Conservation (phyloP, 1,140 invertebrate genomes). For the Magallana angulata region DNA sequence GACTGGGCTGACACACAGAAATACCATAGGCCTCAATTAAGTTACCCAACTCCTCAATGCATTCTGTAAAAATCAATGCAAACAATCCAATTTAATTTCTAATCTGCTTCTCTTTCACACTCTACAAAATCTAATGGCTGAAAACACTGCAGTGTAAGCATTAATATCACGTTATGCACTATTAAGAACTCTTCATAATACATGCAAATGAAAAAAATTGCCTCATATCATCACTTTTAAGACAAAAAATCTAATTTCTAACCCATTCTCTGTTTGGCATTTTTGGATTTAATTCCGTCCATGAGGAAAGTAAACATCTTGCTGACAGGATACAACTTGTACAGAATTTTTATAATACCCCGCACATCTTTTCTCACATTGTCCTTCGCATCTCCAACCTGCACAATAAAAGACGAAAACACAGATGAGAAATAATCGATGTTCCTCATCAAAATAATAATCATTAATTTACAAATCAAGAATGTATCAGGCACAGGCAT, state of each 20-base stretch:
- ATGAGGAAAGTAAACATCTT: constrained; percentile 95
- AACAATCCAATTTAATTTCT: too few species aligned
- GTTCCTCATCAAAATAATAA: too few species aligned
- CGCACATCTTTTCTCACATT: constrained; percentile 91
- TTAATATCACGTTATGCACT: too few species aligned
- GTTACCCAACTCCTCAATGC: constrained; percentile 92
- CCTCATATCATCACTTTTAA: too few species aligned
- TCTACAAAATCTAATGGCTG: too few species aligned
- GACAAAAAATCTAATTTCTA: constrained; percentile 52
- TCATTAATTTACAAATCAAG: too few species aligned
- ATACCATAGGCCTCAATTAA: constrained; percentile 93
- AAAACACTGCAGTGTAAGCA: too few species aligned
- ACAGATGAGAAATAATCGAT: too few species aligned
- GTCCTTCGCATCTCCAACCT: constrained; percentile 97
- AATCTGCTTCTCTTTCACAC: too few species aligned
- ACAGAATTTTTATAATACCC: constrained; percentile 91
- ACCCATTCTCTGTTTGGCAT: constrained; percentile 95
- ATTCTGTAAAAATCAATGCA: constrained; percentile 83
- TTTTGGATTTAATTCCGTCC: constrained; percentile 97
- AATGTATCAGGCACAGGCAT: too few species aligned
- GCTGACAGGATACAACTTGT: constrained; percentile 90
- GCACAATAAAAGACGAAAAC: constrained; percentile 15
- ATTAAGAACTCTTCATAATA: too few species aligned
- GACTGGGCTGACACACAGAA: constrained; percentile 89
- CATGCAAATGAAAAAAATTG: too few species aligned